Conservation (phyloP, 1,140 invertebrate species). For the Drosophila ogumai region DNA sequence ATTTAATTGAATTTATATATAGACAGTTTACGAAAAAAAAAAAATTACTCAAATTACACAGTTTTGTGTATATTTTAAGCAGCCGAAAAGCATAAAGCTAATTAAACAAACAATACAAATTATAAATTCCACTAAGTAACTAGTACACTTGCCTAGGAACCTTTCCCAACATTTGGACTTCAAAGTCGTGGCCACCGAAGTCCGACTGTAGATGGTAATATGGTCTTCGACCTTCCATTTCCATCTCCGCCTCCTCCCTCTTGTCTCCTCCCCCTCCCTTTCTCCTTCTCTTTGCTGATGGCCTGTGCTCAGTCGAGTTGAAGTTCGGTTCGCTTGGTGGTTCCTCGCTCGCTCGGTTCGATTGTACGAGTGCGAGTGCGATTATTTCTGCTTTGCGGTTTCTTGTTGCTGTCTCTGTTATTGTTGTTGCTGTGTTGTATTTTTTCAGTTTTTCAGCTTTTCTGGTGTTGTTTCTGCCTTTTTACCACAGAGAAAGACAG, state of each 20-base stretch:
- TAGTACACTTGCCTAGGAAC: not conserved
- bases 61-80: not conserved
- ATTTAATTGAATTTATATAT: not conserved
- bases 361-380: slow-evolving; percentile 31
- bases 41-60: not conserved
- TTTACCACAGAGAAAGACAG: slow-evolving; percentile 6
- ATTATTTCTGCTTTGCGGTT: slow-evolving; percentile 50
- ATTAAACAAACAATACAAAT: not conserved
- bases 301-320: slow-evolving; percentile 60
- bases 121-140: not conserved
- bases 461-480: slow-evolving; percentile 40
- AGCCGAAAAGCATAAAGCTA: not conserved
- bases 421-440: slow-evolving; percentile 25
- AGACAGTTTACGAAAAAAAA: not conserved
- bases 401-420: slow-evolving; percentile 30
- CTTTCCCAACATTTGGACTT: not conserved
- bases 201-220: slow-evolving; percentile 14
- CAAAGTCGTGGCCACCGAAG: not conserved
- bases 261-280: slow-evolving; percentile 6
- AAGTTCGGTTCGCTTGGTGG: slow-evolving; percentile 44
- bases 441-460: slow-evolving; percentile 37
- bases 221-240: slow-evolving; percentile 17
- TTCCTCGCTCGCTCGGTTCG: slow-evolving; percentile 39
- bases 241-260: not conserved
- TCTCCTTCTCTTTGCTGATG: slow-evolving; percentile 46